phyloP scores from a whole-genome alignment of 2,888 invertebrate genomes.

The Habrosyne pyritoides region DNA sequence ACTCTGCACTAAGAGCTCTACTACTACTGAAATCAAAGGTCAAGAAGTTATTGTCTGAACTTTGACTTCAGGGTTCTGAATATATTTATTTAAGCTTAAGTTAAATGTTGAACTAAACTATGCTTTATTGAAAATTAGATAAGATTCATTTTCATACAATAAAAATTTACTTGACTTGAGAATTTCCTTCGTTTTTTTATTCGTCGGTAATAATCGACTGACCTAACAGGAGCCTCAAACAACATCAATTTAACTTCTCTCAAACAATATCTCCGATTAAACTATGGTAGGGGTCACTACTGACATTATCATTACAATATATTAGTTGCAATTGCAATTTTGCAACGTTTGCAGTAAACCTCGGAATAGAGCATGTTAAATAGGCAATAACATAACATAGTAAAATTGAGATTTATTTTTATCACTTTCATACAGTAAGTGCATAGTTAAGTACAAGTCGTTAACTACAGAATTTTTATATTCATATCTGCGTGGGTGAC shows the following conservation, averaged over 20 bases:
- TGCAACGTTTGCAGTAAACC: not conserved
- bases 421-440: not conserved
- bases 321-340: not conserved
- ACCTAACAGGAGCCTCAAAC: not conserved
- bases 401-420: not conserved
- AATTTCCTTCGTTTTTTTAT: too few species aligned
- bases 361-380: not conserved
- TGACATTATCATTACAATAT: not conserved
- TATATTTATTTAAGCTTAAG: too few species aligned
- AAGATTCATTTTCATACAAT: too few species aligned
- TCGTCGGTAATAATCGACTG: too few species aligned
- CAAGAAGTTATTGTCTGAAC: too few species aligned
- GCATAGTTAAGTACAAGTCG: not conserved
- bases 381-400: not conserved
- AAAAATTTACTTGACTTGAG: too few species aligned
- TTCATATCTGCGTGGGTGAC: not conserved
- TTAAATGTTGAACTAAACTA: too few species aligned
- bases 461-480: not conserved
- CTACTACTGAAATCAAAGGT: too few species aligned
- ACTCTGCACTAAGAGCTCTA: too few species aligned
- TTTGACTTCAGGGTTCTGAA: too few species aligned
- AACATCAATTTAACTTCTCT: not conserved
- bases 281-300: not conserved
- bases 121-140: too few species aligned
- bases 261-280: not conserved